Evolutionary conservation across 2,113 vertebrate genomes (phyloP), one percentile per base, ranked within the genome.

Genomic region (Lepus timidus): DNA sequence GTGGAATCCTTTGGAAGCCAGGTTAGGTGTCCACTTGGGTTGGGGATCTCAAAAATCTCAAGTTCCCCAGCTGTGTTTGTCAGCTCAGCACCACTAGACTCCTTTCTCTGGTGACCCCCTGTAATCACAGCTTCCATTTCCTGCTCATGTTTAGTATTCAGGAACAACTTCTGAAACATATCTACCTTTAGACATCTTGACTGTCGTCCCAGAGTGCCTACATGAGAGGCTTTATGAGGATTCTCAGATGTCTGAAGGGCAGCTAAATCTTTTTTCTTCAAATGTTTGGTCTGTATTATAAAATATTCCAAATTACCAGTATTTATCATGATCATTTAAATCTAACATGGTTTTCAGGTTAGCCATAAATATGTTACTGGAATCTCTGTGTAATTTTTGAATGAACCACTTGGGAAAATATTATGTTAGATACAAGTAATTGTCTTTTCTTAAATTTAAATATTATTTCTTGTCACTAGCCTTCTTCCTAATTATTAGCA

Each of bases 11-110:
- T 93, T 96, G 89, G 98, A 97, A 98, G 97, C 98, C 98, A 98
- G 22, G 20, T 81, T 97, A 97, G 98, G 97, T 98, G 98, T 98
- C 93, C 97, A 98, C 97, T 78, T 96, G 96, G 95, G 87, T 96
- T 98, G 96, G 96, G 89, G 97, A 96, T 98, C 97, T 97, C 96
- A 14, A 97, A 98, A 97, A 96, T 98, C 98, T 99, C 98, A 73
- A 74, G 97, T 99, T 99, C 98, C 98, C 97, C 96, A 97, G 96
- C 98, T 97, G 96, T 99, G 98, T 98, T 99, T 99, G 98, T 99
- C 96, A 95, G 96, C 62, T 97, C 99, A 98, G 98, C 98, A 98
- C 98, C 98, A 98, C 96, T 94, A 93, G 98, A 96, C 98, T 98
- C 90, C 95, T 98, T 98, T 74, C 27, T 96, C 93, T 49, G 1